Evolutionary conservation across 2,113 vertebrate species (phyloP).

Genomic region (Drymodes brunneopygia): DNA sequence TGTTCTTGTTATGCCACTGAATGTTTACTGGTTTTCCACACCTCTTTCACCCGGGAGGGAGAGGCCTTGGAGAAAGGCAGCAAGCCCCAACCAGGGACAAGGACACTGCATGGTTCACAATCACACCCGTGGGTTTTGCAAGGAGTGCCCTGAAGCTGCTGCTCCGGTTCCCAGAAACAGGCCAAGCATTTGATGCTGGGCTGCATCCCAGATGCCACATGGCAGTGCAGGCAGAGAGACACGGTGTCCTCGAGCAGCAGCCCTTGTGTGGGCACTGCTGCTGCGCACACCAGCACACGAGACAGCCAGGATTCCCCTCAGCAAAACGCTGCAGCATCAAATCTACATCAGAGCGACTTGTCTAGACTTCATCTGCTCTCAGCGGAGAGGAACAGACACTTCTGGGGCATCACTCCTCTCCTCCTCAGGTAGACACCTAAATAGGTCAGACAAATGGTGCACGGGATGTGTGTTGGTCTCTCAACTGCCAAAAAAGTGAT

Average conservation of each 20-base stretch:
- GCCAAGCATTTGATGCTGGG: neutral
- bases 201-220: neutral
- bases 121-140: neutral
- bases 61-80: neutral
- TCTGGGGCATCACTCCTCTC: constrained; percentile 52
- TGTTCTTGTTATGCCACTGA: neutral
- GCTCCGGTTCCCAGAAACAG: neutral
- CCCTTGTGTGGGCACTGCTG: neutral
- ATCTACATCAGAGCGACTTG: constrained; percentile 47
- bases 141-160: neutral
- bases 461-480: neutral
- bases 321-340: constrained; percentile 56
- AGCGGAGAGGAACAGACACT: constrained; percentile 55
- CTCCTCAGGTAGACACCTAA: constrained; percentile 46
- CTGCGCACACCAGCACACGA: neutral
- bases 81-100: neutral
- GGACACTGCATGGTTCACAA: neutral
- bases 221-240: neutral
- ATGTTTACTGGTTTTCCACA: neutral
- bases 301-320: constrained; percentile 59
- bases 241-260: neutral
- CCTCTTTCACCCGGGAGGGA: neutral
- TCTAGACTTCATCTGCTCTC: constrained; percentile 48
- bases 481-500: neutral
- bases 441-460: neutral